phyloP scores from a whole-genome alignment of 2,888 invertebrate species.

The Microdon myrmicae region DNA sequence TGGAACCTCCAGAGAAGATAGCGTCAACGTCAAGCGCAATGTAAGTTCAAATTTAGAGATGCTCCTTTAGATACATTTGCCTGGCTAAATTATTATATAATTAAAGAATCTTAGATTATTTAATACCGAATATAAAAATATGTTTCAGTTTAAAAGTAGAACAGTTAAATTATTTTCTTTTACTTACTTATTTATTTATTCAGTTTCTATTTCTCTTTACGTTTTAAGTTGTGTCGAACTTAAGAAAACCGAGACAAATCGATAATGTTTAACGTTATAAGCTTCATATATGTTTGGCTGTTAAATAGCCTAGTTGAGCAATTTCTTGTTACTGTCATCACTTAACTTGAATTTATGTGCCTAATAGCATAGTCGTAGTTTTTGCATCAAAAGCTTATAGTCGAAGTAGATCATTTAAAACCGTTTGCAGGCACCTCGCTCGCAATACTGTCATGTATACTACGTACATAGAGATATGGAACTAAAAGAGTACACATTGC shows the following conservation, averaged over 20 bases:
- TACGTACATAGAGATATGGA: too few species aligned
- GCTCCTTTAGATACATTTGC: constrained; percentile 30
- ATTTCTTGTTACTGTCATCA: constrained; percentile 3
- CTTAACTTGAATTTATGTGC: constrained; percentile 6
- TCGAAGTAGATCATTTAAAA: constrained; percentile 2
- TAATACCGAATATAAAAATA: background rate
- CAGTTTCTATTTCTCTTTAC: too few species aligned
- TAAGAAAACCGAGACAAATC: too few species aligned
- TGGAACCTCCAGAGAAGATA: constrained; percentile 60
- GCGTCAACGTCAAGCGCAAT: constrained; percentile 59
- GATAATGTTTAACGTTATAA: too few species aligned
- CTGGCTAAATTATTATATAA: constrained; percentile 35
- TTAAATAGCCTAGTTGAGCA: constrained; percentile 15
- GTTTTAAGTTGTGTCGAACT: too few species aligned
- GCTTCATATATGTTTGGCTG: constrained; percentile 42
- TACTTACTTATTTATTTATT: too few species aligned
- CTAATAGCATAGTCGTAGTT: constrained; percentile 13
- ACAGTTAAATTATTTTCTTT: constrained; percentile 6
- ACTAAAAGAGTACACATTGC: too few species aligned
- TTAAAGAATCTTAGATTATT: too few species aligned
- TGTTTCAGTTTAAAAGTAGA: constrained; percentile 15
- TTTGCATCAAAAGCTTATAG: too few species aligned
- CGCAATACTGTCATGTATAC: too few species aligned
- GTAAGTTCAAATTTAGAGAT: constrained; percentile 56
- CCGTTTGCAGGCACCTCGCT: too few species aligned